phyloP scores from a whole-genome alignment of 2,113 vertebrate genomes.

The Porphyrio hochstetteri region DNA sequence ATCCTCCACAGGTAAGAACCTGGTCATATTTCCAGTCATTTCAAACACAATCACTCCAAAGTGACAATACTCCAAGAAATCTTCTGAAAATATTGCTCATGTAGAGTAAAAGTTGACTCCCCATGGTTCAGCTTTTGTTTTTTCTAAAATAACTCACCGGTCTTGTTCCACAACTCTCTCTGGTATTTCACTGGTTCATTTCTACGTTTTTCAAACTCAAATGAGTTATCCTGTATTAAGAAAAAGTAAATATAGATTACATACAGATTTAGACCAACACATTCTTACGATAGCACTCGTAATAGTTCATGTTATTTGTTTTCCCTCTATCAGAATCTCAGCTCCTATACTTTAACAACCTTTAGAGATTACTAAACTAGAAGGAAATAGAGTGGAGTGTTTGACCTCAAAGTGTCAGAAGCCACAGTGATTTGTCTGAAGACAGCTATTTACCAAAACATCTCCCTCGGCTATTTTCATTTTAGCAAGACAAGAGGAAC shows the following conservation, averaged over 20 bases:
- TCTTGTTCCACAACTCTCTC: constrained; percentile 91
- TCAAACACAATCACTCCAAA: neutral
- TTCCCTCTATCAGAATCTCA: neutral
- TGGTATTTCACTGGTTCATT: constrained; percentile 94
- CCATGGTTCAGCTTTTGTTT: neutral
- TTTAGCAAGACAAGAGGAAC: neutral
- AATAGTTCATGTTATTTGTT: neutral
- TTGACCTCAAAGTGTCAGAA: neutral
- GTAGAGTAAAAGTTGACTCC: neutral
- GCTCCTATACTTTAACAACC: neutral
- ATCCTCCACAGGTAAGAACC: neutral
- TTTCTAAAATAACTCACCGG: constrained; percentile 77
- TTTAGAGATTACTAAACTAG: neutral
- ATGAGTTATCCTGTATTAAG: constrained; percentile 87
- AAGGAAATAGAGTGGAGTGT: neutral
- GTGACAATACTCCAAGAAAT: neutral
- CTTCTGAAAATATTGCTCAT: neutral
- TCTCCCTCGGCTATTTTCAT: neutral
- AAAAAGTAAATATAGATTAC: neutral
- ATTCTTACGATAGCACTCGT: neutral
- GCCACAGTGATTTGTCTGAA: neutral
- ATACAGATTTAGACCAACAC: neutral
- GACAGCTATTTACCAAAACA: neutral
- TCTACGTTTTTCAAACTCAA: constrained; percentile 98
- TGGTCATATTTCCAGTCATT: neutral